These are phyloP conservation scores for Phasia obesa DNA, from an alignment of 2,888 invertebrate genomes.

Conservation along the genomic window DNA sequence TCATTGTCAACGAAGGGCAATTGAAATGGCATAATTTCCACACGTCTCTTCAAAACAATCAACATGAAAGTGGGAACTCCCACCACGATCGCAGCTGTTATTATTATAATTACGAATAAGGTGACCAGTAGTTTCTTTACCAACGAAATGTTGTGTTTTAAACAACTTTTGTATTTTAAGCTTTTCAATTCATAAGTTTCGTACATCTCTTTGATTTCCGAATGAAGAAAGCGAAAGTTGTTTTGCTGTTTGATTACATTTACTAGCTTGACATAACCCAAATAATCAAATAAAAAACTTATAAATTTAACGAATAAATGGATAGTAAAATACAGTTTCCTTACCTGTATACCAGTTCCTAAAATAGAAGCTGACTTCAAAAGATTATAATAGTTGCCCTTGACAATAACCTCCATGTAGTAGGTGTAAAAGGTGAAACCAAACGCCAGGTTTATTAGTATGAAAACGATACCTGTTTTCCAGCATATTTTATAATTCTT, in stretches of 20 bases:
- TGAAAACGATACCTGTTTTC: constrained; percentile 11
- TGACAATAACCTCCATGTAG: constrained; percentile 14
- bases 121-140: constrained; percentile 15
- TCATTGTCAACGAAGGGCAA: constrained; percentile 17
- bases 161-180: background rate
- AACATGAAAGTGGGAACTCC: constrained; percentile 6
- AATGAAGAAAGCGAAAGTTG: constrained; percentile 11
- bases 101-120: background rate
- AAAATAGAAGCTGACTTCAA: constrained; percentile 11
- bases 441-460: background rate
- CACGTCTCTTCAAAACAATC: background rate
- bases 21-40: constrained; percentile 5
- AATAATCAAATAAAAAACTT: background rate
- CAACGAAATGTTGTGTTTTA: constrained; percentile 5
- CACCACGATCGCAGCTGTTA: background rate
- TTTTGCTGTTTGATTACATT: background rate
- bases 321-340: too few relatives aligned
- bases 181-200: constrained; percentile 12
- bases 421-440: constrained; percentile 29
- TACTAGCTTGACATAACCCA: constrained; percentile 39
- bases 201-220: constrained; percentile 38
- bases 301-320: background rate
- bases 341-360: constrained; percentile 53
- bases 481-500: constrained; percentile 9
- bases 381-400: background rate